A percentile compares a stretch with the other conserved stretches of the same genome.
These are phyloP conservation scores for Acromyrmex charruanus DNA, from an alignment of 1,140 invertebrate genomes.

Conservation along the genomic window DNA sequence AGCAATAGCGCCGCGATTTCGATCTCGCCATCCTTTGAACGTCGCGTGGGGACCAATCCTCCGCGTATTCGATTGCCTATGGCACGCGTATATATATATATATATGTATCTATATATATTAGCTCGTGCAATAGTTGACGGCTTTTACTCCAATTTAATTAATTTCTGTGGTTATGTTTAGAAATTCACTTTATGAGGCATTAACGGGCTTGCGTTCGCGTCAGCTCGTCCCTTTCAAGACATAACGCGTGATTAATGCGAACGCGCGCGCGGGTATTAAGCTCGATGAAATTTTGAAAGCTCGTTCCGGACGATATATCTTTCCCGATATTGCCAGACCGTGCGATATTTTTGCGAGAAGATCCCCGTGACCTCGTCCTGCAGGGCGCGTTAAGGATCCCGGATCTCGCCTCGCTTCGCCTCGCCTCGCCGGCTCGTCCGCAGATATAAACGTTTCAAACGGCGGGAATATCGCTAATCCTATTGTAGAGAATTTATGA, in stretches of 20 bases:
- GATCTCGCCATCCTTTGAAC: constrained; percentile 20
- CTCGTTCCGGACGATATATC: constrained; percentile 54
- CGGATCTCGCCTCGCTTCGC: constrained; percentile 25
- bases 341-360: constrained; percentile 49
- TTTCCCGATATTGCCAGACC: constrained; percentile 55
- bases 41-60: constrained; percentile 17
- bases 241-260: constrained; percentile 49
- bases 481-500: constrained; percentile 64
- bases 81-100: not conserved
- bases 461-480: constrained; percentile 56
- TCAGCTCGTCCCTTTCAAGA: constrained; percentile 42
- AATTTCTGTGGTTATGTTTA: constrained; percentile 52
- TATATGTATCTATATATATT: too few relatives aligned
- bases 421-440: constrained; percentile 14
- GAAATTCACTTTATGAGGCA: constrained; percentile 39
- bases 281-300: constrained; percentile 59
- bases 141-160: constrained; percentile 26
- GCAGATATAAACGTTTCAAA: constrained; percentile 62
- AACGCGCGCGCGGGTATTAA: constrained; percentile 39
- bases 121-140: not conserved
- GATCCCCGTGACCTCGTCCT: constrained; percentile 51
- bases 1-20: constrained; percentile 18
- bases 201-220: constrained; percentile 33
- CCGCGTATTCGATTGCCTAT: not conserved
- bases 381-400: constrained; percentile 31